Evolutionary conservation across 2,113 vertebrate genomes (phyloP).

Genomic region (Paraplagusia blochii): DNA sequence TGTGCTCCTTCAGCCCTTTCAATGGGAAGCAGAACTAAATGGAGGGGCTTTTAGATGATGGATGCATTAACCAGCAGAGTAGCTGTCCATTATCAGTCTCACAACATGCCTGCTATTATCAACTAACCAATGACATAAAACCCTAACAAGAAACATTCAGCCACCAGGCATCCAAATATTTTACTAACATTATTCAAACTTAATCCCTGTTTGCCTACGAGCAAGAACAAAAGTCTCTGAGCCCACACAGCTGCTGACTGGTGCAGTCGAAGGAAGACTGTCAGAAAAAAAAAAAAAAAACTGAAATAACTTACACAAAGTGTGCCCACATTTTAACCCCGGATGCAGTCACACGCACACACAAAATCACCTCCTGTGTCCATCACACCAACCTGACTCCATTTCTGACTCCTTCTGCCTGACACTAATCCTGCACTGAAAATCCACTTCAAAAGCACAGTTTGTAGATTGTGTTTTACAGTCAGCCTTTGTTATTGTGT

Average conservation of each 20-base stretch:
- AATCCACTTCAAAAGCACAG: constrained; percentile 75
- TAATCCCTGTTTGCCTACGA: constrained; percentile 53
- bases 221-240: constrained; percentile 39
- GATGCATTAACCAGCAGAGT: constrained; percentile 51
- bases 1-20: constrained; percentile 46
- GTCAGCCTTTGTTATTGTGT: constrained; percentile 79
- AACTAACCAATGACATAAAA: constrained; percentile 43
- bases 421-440: constrained; percentile 75
- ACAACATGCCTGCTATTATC: constrained; percentile 43
- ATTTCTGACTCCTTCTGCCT: constrained; percentile 64
- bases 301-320: constrained; percentile 12
- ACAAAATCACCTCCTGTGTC: constrained; percentile 61
- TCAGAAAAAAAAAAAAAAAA: constrained; percentile 40
- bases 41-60: constrained; percentile 53
- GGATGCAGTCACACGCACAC: constrained; percentile 14
- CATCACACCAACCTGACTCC: constrained; percentile 68
- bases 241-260: constrained; percentile 53
- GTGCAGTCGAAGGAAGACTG: constrained; percentile 48
- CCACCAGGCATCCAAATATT: constrained; percentile 49
- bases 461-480: constrained; percentile 78
- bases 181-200: constrained; percentile 48
- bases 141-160: constrained; percentile 35
- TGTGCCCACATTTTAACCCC: neutral
- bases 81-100: constrained; percentile 54
- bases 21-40: constrained; percentile 44